A percentile compares a stretch with the other conserved stretches of the same genome.
Evolutionary conservation across 2,888 invertebrate species (phyloP).

Genomic region (Dryococelus australis): DNA sequence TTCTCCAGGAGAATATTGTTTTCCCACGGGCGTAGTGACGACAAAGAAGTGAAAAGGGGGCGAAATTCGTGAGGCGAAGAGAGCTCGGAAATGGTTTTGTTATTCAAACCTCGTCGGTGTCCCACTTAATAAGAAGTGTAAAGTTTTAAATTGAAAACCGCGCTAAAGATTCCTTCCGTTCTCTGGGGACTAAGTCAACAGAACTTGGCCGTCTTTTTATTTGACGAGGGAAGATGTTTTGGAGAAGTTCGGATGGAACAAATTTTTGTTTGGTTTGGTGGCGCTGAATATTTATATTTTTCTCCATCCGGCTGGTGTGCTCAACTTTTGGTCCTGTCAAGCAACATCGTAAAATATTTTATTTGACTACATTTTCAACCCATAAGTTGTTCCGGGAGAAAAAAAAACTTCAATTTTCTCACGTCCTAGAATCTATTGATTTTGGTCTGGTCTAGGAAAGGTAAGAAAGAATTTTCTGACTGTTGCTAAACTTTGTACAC

Average conservation of each 20-base stretch:
- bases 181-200: slow-evolving; percentile 16
- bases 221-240: background rate
- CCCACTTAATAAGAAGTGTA: slow-evolving; percentile 16
- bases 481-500: background rate
- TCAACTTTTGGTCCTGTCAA: background rate
- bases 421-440: background rate
- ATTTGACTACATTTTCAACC: background rate
- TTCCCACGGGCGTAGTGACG: background rate
- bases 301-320: background rate
- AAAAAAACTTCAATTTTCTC: background rate
- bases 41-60: background rate
- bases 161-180: slow-evolving; percentile 11
- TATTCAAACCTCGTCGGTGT: slow-evolving; percentile 3
- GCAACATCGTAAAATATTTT: background rate
- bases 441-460: background rate
- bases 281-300: slow-evolving; percentile 16
- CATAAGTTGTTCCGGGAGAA: background rate
- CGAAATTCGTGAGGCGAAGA: background rate
- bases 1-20: background rate
- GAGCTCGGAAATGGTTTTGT: slow-evolving; percentile 3
- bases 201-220: background rate
- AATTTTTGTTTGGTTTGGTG: background rate
- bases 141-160: slow-evolving; percentile 11
- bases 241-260: background rate
- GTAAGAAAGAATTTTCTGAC: background rate